Percentiles rank a stretch among this genome's conserved stretches.
phyloP scores from a whole-genome alignment of 2,888 invertebrate species.

The Rosalia funebris region DNA sequence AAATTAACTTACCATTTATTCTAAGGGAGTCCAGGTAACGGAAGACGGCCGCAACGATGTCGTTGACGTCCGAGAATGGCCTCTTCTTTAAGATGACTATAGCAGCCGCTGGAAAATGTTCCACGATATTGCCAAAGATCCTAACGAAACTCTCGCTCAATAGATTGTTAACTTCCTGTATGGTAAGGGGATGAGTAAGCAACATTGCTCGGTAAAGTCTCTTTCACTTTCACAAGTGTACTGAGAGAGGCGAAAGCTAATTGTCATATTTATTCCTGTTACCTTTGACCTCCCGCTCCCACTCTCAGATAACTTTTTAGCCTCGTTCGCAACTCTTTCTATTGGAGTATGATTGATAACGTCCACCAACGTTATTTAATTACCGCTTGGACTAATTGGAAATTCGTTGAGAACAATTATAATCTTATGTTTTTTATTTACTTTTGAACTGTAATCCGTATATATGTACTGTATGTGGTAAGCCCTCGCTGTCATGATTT shows the following conservation, averaged over 20 bases:
- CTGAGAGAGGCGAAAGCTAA: constrained; percentile 1
- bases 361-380: no score
- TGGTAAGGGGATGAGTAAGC: constrained; percentile 52
- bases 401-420: no score
- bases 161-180: constrained; percentile 69
- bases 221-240: constrained; percentile 1
- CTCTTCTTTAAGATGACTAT: constrained; percentile 63
- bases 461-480: no score
- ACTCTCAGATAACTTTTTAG: constrained; percentile 19
- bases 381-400: no score
- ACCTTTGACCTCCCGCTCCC: constrained; percentile 37
- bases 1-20: constrained; percentile 63
- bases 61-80: constrained; percentile 66
- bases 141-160: constrained; percentile 67
- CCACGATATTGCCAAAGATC: constrained; percentile 73
- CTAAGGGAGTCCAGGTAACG: constrained; percentile 68
- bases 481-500: no score
- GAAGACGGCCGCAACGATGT: constrained; percentile 67
- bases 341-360: no score
- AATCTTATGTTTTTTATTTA: no score
- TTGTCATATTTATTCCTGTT: constrained; percentile 32
- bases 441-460: no score
- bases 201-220: constrained; percentile 33
- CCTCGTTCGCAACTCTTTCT: constrained; percentile 4
- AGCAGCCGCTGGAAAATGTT: constrained; percentile 69